Evolutionary conservation across 2,888 invertebrate genomes (phyloP), one percentile per base, ranked within the genome.

Genomic region (Aphidoletes aphidimyza): DNA sequence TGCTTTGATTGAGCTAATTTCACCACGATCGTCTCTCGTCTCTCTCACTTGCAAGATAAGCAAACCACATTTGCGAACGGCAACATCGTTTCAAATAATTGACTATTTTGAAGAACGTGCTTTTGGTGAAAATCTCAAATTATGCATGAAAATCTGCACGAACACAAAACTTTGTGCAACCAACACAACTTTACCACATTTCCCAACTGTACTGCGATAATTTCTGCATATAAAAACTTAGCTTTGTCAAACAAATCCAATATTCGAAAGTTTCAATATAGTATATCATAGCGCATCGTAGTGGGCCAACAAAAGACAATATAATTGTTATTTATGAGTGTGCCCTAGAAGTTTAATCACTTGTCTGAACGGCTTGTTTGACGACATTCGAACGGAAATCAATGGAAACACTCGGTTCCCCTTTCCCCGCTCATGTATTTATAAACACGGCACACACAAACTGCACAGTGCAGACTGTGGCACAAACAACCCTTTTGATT

Each of bases 321-420:
- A 26, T 69, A 69, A 69, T 69, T 69, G 69, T 69, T 69, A 30
- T 34, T 69, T 69, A 69, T 69, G 34, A 69, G 69, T 69, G 11
- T 69, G 30, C 34, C 69, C 69, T 69, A 30, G 69, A 8, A 69
- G 34, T 69, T 69, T 69, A 69, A 30, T 69, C 69, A 69, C 34
- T 69, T 69, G 34, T 69, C 69, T 69, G 54, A 26, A 69, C 69
- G 17, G n/a, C 34, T 69, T 69, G 69, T 34, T 69, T 69, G 30
- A 69, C 11, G 34, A 69, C 69, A n/a, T 30, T 69, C n/a, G 34
- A 69, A 69, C 69, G 69, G 69, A 69, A 69, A 69, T 69, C 69
- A 69, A 69, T 69, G 69, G 2, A 9, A 54, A 54, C 54, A 47
- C 47, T 11, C 47, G 17, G 19, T 39, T 39, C 39, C 47, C 11